Conservation (phyloP, 2,113 vertebrate genomes). For the Struthio camelus region DNA sequence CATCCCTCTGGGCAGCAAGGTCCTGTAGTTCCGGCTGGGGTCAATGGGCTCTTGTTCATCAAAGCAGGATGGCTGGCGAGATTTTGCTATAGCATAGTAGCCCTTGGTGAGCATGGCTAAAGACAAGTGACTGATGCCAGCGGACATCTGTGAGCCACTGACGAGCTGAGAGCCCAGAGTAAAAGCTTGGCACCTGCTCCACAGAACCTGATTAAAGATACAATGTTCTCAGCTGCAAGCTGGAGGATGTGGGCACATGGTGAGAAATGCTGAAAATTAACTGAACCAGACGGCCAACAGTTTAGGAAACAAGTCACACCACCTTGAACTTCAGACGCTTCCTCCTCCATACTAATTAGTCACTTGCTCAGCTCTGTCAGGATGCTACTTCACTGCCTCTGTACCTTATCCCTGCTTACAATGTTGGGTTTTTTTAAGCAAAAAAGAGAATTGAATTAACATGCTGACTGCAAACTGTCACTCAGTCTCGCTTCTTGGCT, state of each 20-base stretch:
- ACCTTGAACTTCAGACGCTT: neutral
- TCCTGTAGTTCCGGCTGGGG: neutral
- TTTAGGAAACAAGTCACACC: conserved; percentile 18
- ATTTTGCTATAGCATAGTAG: neutral
- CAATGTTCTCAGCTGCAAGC: neutral
- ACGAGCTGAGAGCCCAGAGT: neutral
- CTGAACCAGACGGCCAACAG: neutral
- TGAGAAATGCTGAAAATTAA: neutral
- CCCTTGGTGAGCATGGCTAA: neutral
- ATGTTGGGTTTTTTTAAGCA: neutral
- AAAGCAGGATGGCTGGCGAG: neutral
- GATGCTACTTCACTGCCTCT: neutral
- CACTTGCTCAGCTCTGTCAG: neutral
- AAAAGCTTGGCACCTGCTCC: neutral
- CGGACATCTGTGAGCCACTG: neutral
- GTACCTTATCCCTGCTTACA: neutral
- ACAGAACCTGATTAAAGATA: neutral
- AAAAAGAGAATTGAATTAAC: neutral
- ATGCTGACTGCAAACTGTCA: neutral
- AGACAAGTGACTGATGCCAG: neutral
- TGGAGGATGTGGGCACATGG: neutral
- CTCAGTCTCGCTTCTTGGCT: neutral
- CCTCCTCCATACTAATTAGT: neutral
- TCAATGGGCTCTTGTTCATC: accelerated
- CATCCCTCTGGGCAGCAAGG: neutral